Conservation (phyloP, 2,113 vertebrate genomes). For the Cyprinodon tularosa region DNA sequence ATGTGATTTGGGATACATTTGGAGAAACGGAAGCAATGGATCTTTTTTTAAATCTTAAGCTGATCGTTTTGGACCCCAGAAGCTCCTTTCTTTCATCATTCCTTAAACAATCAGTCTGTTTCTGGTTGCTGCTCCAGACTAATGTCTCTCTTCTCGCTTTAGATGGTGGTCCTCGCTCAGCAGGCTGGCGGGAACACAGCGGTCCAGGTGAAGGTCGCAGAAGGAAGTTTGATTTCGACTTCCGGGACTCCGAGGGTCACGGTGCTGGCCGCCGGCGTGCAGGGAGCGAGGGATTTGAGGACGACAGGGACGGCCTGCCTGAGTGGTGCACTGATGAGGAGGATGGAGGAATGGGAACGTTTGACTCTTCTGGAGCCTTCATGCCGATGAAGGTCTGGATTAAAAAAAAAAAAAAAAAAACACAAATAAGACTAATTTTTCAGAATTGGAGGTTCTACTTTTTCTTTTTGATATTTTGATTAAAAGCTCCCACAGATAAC, state of each 20-base stretch:
- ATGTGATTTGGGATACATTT: no score
- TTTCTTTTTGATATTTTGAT: background rate
- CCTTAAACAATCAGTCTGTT: background rate
- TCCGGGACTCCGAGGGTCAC: slow-evolving; percentile 80
- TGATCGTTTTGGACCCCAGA: background rate
- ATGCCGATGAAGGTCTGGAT: slow-evolving; percentile 85
- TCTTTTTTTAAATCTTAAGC: background rate
- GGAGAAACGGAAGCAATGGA: no score
- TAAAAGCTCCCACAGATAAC: background rate
- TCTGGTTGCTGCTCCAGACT: background rate
- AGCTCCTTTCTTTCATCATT: no score
- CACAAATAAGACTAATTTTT: background rate
- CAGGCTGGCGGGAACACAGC: slow-evolving; percentile 89
- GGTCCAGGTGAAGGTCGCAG: slow-evolving; percentile 79
- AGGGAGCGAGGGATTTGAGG: slow-evolving; percentile 85
- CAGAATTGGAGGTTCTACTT: background rate
- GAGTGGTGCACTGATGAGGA: slow-evolving; percentile 94
- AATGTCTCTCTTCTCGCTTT: background rate
- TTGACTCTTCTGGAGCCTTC: slow-evolving; percentile 92
- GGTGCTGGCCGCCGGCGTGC: slow-evolving; percentile 77
- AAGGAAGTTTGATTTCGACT: slow-evolving; percentile 90
- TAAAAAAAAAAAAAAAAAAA: no score
- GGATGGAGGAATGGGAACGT: slow-evolving; percentile 92
- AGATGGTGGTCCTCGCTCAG: slow-evolving; percentile 89
- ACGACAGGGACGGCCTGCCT: slow-evolving; percentile 87